These are phyloP conservation scores for Oxyura jamaicensis DNA, from an alignment of 2,113 vertebrate genomes.

Conservation along the genomic window DNA sequence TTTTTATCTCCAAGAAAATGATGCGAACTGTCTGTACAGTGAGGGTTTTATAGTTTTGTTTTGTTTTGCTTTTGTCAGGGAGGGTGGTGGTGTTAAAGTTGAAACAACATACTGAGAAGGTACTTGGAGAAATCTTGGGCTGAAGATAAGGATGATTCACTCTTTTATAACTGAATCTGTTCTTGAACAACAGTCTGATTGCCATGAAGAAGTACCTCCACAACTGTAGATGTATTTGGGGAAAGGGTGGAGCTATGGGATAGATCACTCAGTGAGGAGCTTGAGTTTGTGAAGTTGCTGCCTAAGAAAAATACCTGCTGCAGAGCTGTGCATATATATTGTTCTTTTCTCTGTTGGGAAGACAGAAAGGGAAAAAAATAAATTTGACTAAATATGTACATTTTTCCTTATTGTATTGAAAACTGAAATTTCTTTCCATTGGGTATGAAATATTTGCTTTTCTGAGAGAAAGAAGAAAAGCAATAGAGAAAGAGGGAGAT, in stretches of 20 bases:
- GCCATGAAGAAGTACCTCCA: neutral
- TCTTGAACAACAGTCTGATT: neutral
- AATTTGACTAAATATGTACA: neutral
- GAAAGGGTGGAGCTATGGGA: neutral
- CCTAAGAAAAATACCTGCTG: neutral
- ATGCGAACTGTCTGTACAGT: neutral
- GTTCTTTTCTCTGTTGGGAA: neutral
- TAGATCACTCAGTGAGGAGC: neutral
- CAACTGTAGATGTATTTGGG: neutral
- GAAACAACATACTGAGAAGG: neutral
- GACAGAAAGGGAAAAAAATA: neutral
- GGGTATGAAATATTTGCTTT: conserved; percentile 36
- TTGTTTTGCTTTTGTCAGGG: accelerated
- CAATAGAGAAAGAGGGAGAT: neutral
- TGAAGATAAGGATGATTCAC: neutral
- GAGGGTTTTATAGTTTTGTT: neutral
- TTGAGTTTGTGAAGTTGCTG: neutral
- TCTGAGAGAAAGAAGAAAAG: conserved; percentile 9
- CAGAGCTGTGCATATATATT: neutral
- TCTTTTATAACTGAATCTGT: neutral
- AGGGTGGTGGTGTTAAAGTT: neutral
- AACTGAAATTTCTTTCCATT: neutral
- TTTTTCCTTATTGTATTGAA: neutral
- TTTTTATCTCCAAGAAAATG: neutral
- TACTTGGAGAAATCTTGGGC: neutral